These are phyloP conservation scores for Lateolabrax maculatus DNA, from an alignment of 2,797 vertebrate genomes.

Conservation along the genomic window DNA sequence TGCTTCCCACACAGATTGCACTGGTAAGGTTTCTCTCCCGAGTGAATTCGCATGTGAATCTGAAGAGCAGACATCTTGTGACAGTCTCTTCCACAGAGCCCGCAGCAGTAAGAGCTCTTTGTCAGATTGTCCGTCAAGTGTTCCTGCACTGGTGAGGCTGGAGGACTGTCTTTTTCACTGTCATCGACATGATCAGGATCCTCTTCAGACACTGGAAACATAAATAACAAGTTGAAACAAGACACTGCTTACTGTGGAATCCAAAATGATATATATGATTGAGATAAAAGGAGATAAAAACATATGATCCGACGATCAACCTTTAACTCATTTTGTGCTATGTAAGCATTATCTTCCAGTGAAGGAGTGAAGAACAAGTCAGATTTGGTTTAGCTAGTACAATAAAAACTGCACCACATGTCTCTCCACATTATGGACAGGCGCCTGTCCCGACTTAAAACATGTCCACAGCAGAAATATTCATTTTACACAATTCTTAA, in stretches of 20 bases:
- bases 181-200: not conserved
- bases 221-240: constrained; percentile 16
- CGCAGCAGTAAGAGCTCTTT: constrained; percentile 79
- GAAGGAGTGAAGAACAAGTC: too few species aligned
- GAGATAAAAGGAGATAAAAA: not conserved
- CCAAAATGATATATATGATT: not conserved
- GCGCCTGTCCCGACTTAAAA: not conserved
- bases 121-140: constrained; percentile 28
- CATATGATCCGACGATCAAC: not conserved
- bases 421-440: not conserved
- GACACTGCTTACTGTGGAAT: not conserved
- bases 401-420: not conserved
- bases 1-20: constrained; percentile 83
- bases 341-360: not conserved
- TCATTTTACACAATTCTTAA: not conserved
- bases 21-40: constrained; percentile 93
- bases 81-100: constrained; percentile 82
- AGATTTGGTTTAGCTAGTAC: not conserved
- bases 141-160: constrained; percentile 28
- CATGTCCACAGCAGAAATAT: not conserved
- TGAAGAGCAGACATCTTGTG: constrained; percentile 84
- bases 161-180: constrained; percentile 39
- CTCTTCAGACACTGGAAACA: constrained; percentile 54
- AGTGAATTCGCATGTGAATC: constrained; percentile 87
- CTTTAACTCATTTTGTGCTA: not conserved